Conservation (phyloP, 2,888 invertebrate species). For the Eilema sororculum region DNA sequence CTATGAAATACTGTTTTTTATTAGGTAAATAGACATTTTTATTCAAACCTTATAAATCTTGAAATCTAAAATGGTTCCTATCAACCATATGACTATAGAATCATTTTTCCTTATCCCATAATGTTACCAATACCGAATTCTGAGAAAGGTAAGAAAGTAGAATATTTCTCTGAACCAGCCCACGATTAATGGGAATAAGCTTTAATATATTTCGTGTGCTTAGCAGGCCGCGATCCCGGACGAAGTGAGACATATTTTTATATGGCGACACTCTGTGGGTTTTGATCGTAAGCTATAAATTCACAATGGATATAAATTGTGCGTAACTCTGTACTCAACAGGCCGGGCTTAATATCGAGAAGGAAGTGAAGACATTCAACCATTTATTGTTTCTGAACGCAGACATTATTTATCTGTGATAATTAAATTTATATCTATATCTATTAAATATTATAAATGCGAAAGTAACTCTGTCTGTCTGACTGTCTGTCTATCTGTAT, state of each 20-base stretch:
- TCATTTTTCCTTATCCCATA: not conserved
- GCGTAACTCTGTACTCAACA: conserved; percentile 34
- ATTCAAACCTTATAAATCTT: not conserved
- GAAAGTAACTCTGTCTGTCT: too few relatives aligned
- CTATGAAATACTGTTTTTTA: too few relatives aligned
- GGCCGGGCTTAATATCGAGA: conserved; percentile 39
- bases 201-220: conserved; percentile 3
- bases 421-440: too few relatives aligned
- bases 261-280: conserved; percentile 33
- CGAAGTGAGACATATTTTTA: conserved; percentile 48
- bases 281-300: conserved; percentile 49
- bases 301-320: conserved; percentile 38
- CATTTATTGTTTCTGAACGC: conserved; percentile 30
- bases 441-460: too few relatives aligned
- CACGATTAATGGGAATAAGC: conserved; percentile 2
- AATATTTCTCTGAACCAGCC: not conserved
- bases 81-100: not conserved
- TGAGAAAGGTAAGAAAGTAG: not conserved
- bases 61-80: not conserved
- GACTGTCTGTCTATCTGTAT: too few relatives aligned
- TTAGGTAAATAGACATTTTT: too few relatives aligned
- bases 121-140: not conserved
- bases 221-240: not conserved
- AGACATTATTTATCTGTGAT: conserved; percentile 19
- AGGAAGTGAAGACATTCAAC: conserved; percentile 52